A percentile compares a stretch with the other conserved stretches of the same genome.
Evolutionary conservation across 2,113 vertebrate species (phyloP).

Genomic region (Labeo catla): DNA sequence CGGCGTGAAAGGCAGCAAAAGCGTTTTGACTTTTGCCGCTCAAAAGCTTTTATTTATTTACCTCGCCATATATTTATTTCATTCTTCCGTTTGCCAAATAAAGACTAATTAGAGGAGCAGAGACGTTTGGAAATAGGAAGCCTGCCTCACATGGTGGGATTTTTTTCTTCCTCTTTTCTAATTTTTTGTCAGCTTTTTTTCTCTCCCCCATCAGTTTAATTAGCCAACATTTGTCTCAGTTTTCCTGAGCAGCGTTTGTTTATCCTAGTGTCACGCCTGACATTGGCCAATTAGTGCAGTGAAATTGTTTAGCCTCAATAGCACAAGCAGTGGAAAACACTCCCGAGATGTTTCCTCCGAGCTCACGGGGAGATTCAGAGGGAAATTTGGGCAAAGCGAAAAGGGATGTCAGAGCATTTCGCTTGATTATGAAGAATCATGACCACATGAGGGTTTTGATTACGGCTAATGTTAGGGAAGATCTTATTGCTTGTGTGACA

Average conservation of each 20-base stretch:
- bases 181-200: slow-evolving; percentile 67
- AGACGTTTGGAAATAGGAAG: slow-evolving; percentile 60
- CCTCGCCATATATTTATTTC: slow-evolving; percentile 38
- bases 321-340: slow-evolving; percentile 60
- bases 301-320: slow-evolving; percentile 88
- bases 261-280: slow-evolving; percentile 89
- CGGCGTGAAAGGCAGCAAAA: neutral
- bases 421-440: slow-evolving; percentile 43
- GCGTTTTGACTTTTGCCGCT: slow-evolving; percentile 25
- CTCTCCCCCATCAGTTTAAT: slow-evolving; percentile 82
- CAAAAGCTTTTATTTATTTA: slow-evolving; percentile 9
- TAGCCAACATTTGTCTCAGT: slow-evolving; percentile 89
- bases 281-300: slow-evolving; percentile 90
- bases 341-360: slow-evolving; percentile 66
- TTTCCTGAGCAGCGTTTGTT: slow-evolving; percentile 86
- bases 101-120: slow-evolving; percentile 67
- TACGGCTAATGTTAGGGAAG: neutral
- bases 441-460: slow-evolving; percentile 27
- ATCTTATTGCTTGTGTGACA: slow-evolving; percentile 6
- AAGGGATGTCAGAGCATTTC: slow-evolving; percentile 24
- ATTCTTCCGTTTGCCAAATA: slow-evolving; percentile 49
- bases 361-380: slow-evolving; percentile 51
- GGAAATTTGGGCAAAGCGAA: slow-evolving; percentile 27
- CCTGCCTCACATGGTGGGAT: slow-evolving; percentile 55
- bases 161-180: slow-evolving; percentile 63